Conservation (phyloP, 2,797 vertebrate genomes). For the Manis crassicaudata region DNA sequence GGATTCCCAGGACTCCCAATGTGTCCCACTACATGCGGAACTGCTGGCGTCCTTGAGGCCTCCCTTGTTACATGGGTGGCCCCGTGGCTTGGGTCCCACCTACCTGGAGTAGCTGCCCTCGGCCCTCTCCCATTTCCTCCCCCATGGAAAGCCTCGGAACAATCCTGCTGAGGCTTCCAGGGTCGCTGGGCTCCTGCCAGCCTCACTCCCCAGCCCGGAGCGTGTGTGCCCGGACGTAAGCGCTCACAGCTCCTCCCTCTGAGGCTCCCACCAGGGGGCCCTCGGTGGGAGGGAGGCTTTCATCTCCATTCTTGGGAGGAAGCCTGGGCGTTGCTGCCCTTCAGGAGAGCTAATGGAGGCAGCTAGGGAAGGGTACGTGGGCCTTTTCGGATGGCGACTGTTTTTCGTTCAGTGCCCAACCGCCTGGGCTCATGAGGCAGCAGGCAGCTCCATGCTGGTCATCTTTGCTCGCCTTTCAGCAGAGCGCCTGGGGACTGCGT, state of each 20-base stretch:
- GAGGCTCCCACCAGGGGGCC: background rate
- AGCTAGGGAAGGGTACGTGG: background rate
- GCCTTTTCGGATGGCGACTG: background rate
- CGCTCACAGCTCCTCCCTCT: rapidly evolving
- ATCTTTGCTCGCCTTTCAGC: background rate
- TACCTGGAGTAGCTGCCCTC: background rate
- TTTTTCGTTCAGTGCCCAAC: background rate
- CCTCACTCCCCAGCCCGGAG: background rate
- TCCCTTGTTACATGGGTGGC: background rate
- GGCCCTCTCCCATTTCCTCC: rapidly evolving
- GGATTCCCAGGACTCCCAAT: too few species aligned
- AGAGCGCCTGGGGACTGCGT: background rate
- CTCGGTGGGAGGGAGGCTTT: too few species aligned
- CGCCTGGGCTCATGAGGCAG: background rate
- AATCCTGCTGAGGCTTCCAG: background rate
- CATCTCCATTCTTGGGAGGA: background rate
- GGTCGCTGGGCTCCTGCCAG: background rate
- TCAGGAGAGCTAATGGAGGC: background rate
- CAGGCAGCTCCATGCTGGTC: rapidly evolving
- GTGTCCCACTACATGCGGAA: too few species aligned
- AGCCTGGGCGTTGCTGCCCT: background rate
- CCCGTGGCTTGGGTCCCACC: background rate
- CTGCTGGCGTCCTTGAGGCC: background rate
- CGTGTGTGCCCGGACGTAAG: background rate
- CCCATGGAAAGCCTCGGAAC: background rate